Evolutionary conservation across 2,797 vertebrate species (phyloP).

Genomic region (Microctenopoma lineatum): DNA sequence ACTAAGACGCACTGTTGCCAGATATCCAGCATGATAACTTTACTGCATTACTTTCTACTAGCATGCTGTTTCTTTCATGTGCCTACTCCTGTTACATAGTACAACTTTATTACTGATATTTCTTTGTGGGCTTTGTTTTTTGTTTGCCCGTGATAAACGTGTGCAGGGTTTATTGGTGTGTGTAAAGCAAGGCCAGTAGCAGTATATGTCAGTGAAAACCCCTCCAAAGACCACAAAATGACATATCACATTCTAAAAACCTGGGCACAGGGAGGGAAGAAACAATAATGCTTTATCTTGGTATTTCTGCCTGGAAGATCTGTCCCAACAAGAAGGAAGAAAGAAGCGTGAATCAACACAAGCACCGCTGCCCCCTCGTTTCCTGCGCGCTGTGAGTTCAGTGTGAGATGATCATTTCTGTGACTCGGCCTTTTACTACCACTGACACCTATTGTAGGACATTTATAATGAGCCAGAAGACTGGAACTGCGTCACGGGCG

Average conservation of each 20-base stretch:
- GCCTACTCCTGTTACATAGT: background rate
- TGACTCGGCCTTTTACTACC: slow-evolving; percentile 30
- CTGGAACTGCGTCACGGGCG: background rate
- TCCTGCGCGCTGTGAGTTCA: slow-evolving; percentile 41
- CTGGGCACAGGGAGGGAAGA: slow-evolving; percentile 17
- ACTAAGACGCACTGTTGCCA: no score
- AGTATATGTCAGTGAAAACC: slow-evolving; percentile 1
- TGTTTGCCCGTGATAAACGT: slow-evolving; percentile 10
- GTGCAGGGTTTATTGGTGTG: slow-evolving; percentile 39
- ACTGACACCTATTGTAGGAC: slow-evolving; percentile 24
- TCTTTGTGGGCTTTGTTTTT: background rate
- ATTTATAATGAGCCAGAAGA: background rate
- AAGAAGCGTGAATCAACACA: slow-evolving; percentile 19
- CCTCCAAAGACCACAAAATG: slow-evolving; percentile 29
- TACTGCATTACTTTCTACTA: no score
- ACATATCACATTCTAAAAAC: slow-evolving; percentile 60
- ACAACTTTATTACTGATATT: slow-evolving; percentile 17
- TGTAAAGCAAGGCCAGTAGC: slow-evolving; percentile 19
- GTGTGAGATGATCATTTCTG: slow-evolving; percentile 46
- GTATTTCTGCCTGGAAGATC: slow-evolving; percentile 26
- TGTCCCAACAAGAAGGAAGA: slow-evolving; percentile 36
- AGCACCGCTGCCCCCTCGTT: background rate
- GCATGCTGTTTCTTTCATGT: background rate
- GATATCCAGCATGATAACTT: no score
- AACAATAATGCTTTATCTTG: slow-evolving; percentile 46